Base-by-base conservation (phyloP, 2,797 vertebrate genomes). In the Myoxocephalus aenaeus region DNA sequence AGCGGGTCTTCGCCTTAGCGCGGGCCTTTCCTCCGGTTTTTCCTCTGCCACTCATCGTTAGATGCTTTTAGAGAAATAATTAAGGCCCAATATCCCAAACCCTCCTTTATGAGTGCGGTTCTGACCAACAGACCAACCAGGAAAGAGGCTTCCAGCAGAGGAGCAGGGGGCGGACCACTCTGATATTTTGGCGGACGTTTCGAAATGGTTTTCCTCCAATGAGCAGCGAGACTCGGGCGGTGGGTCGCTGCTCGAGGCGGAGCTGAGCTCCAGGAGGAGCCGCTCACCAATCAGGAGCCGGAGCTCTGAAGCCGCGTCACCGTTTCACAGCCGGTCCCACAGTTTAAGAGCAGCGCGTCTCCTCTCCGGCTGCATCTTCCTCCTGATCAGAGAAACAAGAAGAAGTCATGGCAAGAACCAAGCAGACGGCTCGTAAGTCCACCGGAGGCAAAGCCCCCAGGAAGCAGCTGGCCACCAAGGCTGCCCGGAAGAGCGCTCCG, bases 271-370 rank as follows among this genome's bases (percentile, higher is more conserved):
- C 65, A n/a, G 5, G 11, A 48, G 42, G 58, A 40, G 29, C 22
- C 20, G 20, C 13, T 36, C 46, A 51, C 64, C 64, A 66, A 66
- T 66, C 64, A 66, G 64, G 18, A 51, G 18, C 46, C 64, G 46
- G 20, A 66, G 46, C 20, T 66, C 20, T 36, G 65, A 20, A 14
- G 29, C 32, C 10, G 65, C 32, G 13, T 66, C 64, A 36, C 42
- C 64, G 5, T 0, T 13, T 17, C n/a, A 9, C 59, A 10, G 38
- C 56, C 29, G 56, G 56, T 58, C 29, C 56, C 56, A 58, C 56
- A 10, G 17, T 7, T 63, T 63, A 63, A 61, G 36, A 61, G 58
- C 18, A 29, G 54, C 54, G 14, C 7, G 15, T 17, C 27, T 57
- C 54, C 10, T 32, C 56, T 18, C 4, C 17, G 29, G 10, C 56